phyloP scores from a whole-genome alignment of 2,888 invertebrate species.

The Cosmia pyralina region DNA sequence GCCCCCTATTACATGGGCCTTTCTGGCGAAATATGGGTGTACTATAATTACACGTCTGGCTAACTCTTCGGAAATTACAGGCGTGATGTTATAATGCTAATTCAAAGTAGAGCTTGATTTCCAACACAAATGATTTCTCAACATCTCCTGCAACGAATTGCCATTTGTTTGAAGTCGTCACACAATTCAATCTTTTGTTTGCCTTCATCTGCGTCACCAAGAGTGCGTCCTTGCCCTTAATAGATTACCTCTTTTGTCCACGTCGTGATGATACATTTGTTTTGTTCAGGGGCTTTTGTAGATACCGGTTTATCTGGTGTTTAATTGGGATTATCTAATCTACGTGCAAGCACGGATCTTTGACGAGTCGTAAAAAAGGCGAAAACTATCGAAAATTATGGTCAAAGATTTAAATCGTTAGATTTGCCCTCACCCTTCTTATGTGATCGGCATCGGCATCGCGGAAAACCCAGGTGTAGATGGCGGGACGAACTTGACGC shows the following conservation, averaged over 20 bases:
- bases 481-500: too few relatives aligned
- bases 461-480: not conserved
- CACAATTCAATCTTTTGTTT: conserved; percentile 56
- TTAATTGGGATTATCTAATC: conserved; percentile 19
- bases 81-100: not conserved
- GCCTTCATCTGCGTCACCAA: conserved; percentile 49
- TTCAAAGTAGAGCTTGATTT: conserved; percentile 13
- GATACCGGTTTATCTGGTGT: conserved; percentile 34
- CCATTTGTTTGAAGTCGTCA: conserved; percentile 57
- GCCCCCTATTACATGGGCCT: not conserved
- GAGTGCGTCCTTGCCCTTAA: conserved; percentile 65
- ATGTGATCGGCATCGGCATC: too few relatives aligned
- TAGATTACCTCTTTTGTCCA: conserved; percentile 48
- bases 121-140: conserved; percentile 50
- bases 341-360: not conserved
- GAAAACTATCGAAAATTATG: not conserved
- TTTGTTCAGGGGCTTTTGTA: conserved; percentile 10
- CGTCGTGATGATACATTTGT: conserved; percentile 52
- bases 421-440: not conserved
- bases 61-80: accelerated
- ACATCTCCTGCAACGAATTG: conserved; percentile 47
- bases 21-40: not conserved
- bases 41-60: not conserved
- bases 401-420: not conserved
- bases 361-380: not conserved